A percentile compares a stretch with the other conserved stretches of the same genome.
These are phyloP conservation scores for Lasioglossum vierecki DNA, from an alignment of 2,888 invertebrate genomes.

Conservation along the genomic window DNA sequence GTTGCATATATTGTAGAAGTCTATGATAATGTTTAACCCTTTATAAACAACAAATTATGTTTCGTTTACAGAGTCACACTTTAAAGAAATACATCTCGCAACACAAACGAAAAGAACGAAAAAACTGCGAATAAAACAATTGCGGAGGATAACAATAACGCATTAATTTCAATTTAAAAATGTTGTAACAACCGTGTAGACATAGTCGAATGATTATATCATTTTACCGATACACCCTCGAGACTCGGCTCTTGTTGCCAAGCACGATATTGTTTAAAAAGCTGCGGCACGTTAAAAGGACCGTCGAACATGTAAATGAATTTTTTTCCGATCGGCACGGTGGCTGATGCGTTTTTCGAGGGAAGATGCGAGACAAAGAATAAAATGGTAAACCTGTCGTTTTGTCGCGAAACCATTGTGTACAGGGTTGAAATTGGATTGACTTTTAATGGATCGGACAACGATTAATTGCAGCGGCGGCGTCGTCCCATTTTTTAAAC, in stretches of 20 bases:
- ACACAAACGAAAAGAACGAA: too few species aligned
- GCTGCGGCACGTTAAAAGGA: neutral
- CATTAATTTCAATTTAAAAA: too few species aligned
- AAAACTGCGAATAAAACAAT: too few species aligned
- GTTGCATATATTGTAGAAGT: too few species aligned
- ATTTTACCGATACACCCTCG: neutral
- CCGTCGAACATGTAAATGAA: neutral
- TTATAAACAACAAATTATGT: too few species aligned
- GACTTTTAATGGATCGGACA: conserved; percentile 17
- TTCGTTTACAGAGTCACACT: too few species aligned
- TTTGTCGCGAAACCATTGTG: conserved; percentile 7
- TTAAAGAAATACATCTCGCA: too few species aligned
- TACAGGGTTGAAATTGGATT: neutral
- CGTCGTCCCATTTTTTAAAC: conserved; percentile 15
- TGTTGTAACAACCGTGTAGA: too few species aligned
- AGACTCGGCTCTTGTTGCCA: neutral
- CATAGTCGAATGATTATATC: neutral
- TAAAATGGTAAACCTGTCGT: conserved; percentile 13
- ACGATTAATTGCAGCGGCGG: conserved; percentile 30
- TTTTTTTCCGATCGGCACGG: neutral
- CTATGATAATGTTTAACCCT: too few species aligned
- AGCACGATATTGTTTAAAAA: neutral
- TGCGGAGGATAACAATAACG: too few species aligned
- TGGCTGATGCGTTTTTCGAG: neutral
- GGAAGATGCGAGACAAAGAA: neutral